A percentile compares a stretch with the other conserved stretches of the same genome.
Evolutionary conservation across 2,797 vertebrate genomes (phyloP).

Genomic region (Pseudochaenichthys georgianus): DNA sequence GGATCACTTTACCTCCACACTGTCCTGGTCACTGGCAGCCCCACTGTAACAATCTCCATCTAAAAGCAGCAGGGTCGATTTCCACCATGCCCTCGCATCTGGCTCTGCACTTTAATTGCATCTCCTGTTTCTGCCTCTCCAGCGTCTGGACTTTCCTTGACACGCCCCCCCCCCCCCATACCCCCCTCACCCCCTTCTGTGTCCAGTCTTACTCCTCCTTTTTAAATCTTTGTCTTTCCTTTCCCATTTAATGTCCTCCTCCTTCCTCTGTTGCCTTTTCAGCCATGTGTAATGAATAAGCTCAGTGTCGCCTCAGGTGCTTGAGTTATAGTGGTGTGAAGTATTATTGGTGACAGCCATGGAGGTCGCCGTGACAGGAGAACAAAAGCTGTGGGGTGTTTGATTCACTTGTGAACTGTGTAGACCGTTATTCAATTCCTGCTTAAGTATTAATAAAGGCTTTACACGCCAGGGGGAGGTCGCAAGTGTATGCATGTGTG

Average conservation of each 20-base stretch:
- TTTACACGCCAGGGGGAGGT: slow-evolving; percentile 76
- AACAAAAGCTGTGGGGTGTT: slow-evolving; percentile 79
- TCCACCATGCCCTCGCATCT: slow-evolving; percentile 70
- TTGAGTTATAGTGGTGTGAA: slow-evolving; percentile 60
- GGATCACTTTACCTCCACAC: slow-evolving; percentile 81
- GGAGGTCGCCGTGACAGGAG: slow-evolving; percentile 67
- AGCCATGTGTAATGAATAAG: slow-evolving; percentile 44
- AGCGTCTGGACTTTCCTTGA: slow-evolving; percentile 43
- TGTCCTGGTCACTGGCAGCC: slow-evolving; percentile 60
- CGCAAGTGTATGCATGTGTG: slow-evolving; percentile 46
- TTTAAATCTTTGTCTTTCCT: slow-evolving; percentile 56
- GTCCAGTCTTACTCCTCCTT: slow-evolving; percentile 39
- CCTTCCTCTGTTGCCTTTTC: slow-evolving; percentile 32
- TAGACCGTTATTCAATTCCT: slow-evolving; percentile 83
- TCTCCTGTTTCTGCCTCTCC: slow-evolving; percentile 77
- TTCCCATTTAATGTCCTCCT: slow-evolving; percentile 26
- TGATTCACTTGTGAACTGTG: slow-evolving; percentile 79
- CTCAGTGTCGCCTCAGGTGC: slow-evolving; percentile 45
- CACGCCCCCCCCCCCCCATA: slow-evolving; percentile 16
- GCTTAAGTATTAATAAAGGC: slow-evolving; percentile 87
- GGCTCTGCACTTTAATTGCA: slow-evolving; percentile 74
- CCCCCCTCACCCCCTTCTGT: background rate
- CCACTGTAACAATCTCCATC: slow-evolving; percentile 77
- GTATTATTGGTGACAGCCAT: slow-evolving; percentile 49
- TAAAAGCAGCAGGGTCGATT: slow-evolving; percentile 78